Evolutionary conservation across 2,797 vertebrate genomes (phyloP).

Genomic region (Muscicapa comitata): DNA sequence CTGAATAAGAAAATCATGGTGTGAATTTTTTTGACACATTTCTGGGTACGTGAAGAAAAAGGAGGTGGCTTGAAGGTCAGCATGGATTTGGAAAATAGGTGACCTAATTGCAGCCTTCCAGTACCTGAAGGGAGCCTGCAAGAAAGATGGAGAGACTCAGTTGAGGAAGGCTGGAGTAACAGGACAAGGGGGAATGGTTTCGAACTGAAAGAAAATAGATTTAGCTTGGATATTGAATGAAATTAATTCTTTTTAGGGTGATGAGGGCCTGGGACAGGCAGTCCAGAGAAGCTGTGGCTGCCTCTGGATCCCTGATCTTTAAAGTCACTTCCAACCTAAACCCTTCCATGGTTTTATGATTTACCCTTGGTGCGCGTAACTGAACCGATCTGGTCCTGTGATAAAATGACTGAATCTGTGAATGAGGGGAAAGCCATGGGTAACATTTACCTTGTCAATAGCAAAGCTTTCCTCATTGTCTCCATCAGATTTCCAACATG

Average conservation of each 20-base stretch:
- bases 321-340: background rate
- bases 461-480: background rate
- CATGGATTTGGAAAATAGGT: background rate
- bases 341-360: background rate
- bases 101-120: background rate
- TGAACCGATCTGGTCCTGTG: background rate
- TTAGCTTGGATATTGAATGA: background rate
- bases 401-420: background rate
- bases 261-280: background rate
- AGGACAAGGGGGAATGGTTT: background rate
- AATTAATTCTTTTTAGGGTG: background rate
- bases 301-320: background rate
- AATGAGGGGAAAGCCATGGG: background rate
- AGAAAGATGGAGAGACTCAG: background rate
- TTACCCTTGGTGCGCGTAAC: background rate
- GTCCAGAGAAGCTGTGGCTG: background rate
- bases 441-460: background rate
- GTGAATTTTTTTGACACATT: background rate
- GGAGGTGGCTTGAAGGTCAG: background rate
- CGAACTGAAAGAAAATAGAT: background rate
- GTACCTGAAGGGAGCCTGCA: background rate
- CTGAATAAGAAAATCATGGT: background rate
- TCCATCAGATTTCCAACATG: background rate
- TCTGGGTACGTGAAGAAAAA: background rate
- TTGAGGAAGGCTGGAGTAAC: background rate